Conservation (phyloP, 2,888 invertebrate genomes). For the Standfussiana lucernea region DNA sequence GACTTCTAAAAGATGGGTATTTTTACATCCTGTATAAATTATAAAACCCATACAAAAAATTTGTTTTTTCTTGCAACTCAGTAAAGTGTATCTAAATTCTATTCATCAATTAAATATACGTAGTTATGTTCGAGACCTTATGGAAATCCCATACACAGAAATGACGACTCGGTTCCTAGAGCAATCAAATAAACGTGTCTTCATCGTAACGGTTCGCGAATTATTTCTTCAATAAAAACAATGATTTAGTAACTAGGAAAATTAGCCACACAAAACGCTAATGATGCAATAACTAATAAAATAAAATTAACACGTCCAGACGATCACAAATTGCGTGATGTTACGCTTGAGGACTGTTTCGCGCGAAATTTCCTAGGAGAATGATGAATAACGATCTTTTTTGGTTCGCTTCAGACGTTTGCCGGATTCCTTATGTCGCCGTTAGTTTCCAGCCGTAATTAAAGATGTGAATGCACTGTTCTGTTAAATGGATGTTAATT, state of each 20-base stretch:
- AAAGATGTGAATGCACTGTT: constrained; percentile 28
- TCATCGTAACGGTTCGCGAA: background rate
- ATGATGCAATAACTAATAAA: constrained; percentile 47
- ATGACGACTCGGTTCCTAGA: background rate
- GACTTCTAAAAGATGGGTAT: no score
- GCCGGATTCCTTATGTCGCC: constrained; percentile 56
- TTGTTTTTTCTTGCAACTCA: background rate
- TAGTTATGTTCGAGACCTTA: background rate
- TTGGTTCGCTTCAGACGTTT: constrained; percentile 32
- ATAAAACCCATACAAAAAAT: background rate
- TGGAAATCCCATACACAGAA: background rate
- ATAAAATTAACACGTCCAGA: constrained; percentile 16
- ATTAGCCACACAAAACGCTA: constrained; percentile 12
- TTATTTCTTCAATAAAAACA: background rate
- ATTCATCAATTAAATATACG: background rate
- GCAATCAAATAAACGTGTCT: background rate
- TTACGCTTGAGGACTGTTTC: constrained; percentile 39
- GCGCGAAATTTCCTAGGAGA: constrained; percentile 43
- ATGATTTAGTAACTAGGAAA: constrained; percentile 32
- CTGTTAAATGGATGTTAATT: constrained; percentile 33
- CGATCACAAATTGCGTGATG: constrained; percentile 59
- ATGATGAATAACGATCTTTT: constrained; percentile 27
- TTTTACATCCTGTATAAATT: background rate
- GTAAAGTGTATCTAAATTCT: background rate
- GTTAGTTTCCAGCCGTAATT: constrained; percentile 33